Evolutionary conservation across 64 coral and sea anemone genomes (phyloP).

Genomic region (Porites australiensis): DNA sequence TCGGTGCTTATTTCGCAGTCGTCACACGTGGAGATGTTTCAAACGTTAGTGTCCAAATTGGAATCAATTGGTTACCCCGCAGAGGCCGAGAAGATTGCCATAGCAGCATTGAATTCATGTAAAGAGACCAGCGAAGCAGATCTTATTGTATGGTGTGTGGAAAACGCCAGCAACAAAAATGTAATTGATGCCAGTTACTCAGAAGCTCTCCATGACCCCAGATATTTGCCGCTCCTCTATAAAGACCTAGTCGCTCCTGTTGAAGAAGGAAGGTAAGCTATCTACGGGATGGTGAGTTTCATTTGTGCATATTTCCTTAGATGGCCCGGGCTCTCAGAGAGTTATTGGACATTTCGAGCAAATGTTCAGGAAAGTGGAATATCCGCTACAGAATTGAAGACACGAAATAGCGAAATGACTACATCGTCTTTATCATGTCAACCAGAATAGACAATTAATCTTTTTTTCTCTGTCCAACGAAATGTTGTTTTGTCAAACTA

Average conservation of each 20-base stretch:
- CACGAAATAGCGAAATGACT: too few relatives aligned
- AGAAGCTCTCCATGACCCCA: conserved; percentile 24
- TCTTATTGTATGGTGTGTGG: conserved; percentile 54
- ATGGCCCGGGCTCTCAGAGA: too few relatives aligned
- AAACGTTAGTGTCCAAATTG: conserved; percentile 6
- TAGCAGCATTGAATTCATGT: conserved; percentile 49
- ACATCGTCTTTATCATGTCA: too few relatives aligned
- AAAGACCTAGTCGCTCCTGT: background rate
- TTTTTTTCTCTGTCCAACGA: too few relatives aligned
- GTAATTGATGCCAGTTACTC: background rate
- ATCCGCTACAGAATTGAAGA: too few relatives aligned
- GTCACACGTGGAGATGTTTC: background rate
- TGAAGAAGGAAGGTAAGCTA: conserved; percentile 22
- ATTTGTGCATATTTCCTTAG: too few relatives aligned
- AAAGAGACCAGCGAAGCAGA: conserved; percentile 52
- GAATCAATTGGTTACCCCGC: conserved; percentile 3
- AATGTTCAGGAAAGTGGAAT: too few relatives aligned
- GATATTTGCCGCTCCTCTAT: conserved; percentile 6
- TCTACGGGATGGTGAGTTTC: too few relatives aligned
- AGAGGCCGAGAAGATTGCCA: conserved; percentile 28
- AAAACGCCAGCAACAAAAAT: conserved; percentile 36
- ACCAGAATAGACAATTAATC: too few relatives aligned
- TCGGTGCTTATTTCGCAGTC: conserved; percentile 10
- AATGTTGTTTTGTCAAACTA: too few relatives aligned
- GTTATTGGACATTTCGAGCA: too few relatives aligned